phyloP scores from a whole-genome alignment of 2,797 vertebrate species.

The Pampus argenteus region DNA sequence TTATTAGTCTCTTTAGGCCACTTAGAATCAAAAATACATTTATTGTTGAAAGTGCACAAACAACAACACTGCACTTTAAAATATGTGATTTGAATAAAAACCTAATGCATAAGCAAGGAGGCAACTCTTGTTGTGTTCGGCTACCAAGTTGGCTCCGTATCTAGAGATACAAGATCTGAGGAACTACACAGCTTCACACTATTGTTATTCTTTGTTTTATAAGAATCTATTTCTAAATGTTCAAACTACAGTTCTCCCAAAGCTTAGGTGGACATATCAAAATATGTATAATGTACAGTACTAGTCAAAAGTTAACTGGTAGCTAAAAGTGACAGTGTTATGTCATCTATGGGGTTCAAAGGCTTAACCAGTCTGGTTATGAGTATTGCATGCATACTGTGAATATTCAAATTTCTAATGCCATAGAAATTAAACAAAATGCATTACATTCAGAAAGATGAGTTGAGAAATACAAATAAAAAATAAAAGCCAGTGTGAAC shows the following conservation, averaged over 20 bases:
- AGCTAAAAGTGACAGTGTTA: no score
- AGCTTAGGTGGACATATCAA: no score
- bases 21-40: conserved; percentile 2
- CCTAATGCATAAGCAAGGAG: neutral
- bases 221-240: no score
- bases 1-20: conserved; percentile 3
- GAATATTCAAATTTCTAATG: neutral
- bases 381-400: neutral
- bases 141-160: neutral
- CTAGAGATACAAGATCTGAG: neutral
- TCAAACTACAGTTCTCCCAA: no score
- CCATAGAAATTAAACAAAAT: neutral
- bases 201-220: no score
- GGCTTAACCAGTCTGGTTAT: neutral
- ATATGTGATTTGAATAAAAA: neutral
- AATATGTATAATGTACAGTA: no score
- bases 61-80: neutral
- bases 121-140: neutral
- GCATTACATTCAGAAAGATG: neutral
- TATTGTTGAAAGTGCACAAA: neutral
- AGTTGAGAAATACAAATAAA: conserved; percentile 9
- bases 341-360: no score
- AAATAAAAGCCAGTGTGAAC: conserved; percentile 9
- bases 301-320: no score
- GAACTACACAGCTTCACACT: neutral